A percentile compares a stretch with the other conserved stretches of the same genome.
Conservation (phyloP, 2,888 invertebrate genomes). For the Oxystoma pomonae region DNA sequence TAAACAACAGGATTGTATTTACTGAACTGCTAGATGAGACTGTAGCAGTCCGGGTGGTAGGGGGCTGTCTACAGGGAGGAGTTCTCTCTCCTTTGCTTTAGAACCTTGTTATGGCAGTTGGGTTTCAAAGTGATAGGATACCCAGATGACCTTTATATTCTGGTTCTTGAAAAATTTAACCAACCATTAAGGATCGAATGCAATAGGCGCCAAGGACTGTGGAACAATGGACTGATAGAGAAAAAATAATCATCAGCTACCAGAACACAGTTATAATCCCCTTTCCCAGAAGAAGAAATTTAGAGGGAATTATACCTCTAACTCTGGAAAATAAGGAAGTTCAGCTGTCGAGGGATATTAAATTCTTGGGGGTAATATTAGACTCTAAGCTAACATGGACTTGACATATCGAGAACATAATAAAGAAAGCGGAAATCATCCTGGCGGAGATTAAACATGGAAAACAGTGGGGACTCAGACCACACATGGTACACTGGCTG, state of each 20-base stretch:
- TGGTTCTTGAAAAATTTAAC: neutral
- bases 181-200: neutral
- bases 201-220: neutral
- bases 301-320: neutral
- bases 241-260: neutral
- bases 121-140: neutral
- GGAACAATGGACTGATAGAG: neutral
- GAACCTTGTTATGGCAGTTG: no score
- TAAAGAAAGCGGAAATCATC: neutral
- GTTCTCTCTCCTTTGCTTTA: neutral
- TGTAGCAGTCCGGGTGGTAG: neutral
- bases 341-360: neutral
- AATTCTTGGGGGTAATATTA: neutral
- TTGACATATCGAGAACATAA: neutral
- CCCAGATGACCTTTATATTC: neutral
- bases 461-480: neutral
- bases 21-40: no score
- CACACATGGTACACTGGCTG: neutral
- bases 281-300: neutral
- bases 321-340: neutral
- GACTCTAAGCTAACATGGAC: neutral
- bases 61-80: neutral
- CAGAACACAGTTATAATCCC: no score
- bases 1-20: no score
- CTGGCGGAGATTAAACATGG: neutral